Base-by-base conservation (phyloP, 1,140 invertebrate genomes). In the Zaprionus kolodkinae region DNA sequence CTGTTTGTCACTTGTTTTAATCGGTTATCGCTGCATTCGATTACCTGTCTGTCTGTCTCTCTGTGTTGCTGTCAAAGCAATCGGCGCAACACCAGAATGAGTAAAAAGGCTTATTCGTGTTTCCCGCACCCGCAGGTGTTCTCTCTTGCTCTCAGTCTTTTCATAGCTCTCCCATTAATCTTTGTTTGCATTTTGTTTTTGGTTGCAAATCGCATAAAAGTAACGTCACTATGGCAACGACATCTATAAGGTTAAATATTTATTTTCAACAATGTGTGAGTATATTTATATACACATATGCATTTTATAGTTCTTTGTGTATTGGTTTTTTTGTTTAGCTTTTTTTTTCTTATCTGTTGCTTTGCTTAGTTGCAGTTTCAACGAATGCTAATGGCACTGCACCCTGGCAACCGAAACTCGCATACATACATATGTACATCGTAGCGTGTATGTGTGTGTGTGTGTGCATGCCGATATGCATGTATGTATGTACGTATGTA, bases 241-340 rank as follows among this genome's bases (percentile, higher is more conserved):
- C 74, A 76, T 56, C 54, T 59, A 36, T 75, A 60, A 84, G 84
- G 84, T 82, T 88, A 80, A 84, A 87, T 83, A 84, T 84, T 84
- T 87, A 87, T 87, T 84, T 80, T 75, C 84, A 87, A 81, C 43
- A 21, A 50, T 25, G 17, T 67, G n/a, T 45, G 21, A 10, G 17
- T 52, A 52, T 10, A 21, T 21, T 36, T 43, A 13, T 12, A 21
- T n/a, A 11, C 50, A 43, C 61, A 40, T 57, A 30, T 76, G 35
- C 70, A 45, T 63, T 54, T 25, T 25, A 43, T 64, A 48, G 10
- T 48, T 48, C 25, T 62, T 76, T 62, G 63, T 45, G 21, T 21
- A 2, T 21, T 30, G 27, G 27, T 30, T 30, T 30, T 72, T 74
- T 70, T 57, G 59, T 66, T 70, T 66, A 68, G 40, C 68, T 55